Percentiles rank a stretch among this genome's conserved stretches.
phyloP scores from a whole-genome alignment of 2,888 invertebrate genomes.

The Euspilapteryx auroguttella region DNA sequence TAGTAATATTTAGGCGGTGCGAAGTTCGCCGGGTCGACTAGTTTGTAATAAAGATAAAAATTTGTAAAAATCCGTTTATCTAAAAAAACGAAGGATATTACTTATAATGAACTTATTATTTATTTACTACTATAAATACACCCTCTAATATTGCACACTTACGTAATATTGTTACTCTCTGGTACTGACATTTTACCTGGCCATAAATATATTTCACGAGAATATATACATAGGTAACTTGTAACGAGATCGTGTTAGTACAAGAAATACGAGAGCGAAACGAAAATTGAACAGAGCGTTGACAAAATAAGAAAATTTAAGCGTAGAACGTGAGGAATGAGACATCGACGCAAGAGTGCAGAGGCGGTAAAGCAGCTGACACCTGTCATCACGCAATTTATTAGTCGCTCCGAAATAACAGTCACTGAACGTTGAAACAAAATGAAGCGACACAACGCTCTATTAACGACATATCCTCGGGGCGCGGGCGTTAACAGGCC shows the following conservation, averaged over 20 bases:
- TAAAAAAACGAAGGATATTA: too few relatives aligned
- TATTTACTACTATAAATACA: too few relatives aligned
- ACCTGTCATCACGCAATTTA: conserved; percentile 61
- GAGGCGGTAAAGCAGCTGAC: conserved; percentile 60
- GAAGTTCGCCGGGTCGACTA: too few relatives aligned
- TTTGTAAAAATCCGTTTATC: too few relatives aligned
- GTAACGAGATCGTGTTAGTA: conserved; percentile 26
- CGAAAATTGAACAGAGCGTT: conserved; percentile 52
- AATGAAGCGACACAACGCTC: conserved; percentile 52
- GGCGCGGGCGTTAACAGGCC: conserved; percentile 28
- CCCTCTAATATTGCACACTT: too few relatives aligned
- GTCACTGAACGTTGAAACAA: conserved; percentile 55
- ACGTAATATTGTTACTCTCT: too few relatives aligned
- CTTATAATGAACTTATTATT: too few relatives aligned
- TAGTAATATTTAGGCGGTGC: too few relatives aligned
- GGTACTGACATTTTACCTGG: too few relatives aligned
- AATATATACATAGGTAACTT: too few relatives aligned
- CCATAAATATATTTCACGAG: too few relatives aligned
- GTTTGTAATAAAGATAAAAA: too few relatives aligned
- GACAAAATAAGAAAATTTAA: conserved; percentile 58
- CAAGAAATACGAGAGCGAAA: conserved; percentile 16
- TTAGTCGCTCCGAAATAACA: conserved; percentile 58
- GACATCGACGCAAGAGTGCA: conserved; percentile 61
- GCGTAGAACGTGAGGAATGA: conserved; percentile 58
- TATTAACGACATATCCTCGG: conserved; percentile 50